Evolutionary conservation across 2,888 invertebrate species (phyloP).

Genomic region (Microchrysa polita): DNA sequence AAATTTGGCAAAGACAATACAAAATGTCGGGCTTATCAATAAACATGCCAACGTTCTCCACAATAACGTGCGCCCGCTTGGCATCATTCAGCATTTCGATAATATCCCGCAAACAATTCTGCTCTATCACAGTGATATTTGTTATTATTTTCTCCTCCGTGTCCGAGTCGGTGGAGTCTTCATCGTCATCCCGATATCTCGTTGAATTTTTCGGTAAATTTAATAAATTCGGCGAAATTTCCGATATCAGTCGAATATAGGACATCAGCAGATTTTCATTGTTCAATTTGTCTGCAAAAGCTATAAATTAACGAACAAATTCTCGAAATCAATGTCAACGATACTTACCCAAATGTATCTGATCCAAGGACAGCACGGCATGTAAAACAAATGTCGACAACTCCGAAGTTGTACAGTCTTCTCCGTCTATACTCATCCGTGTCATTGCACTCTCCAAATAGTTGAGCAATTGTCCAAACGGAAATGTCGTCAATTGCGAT

Average conservation of each 20-base stretch:
- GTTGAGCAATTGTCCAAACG: conserved; percentile 66
- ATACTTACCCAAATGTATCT: conserved; percentile 56
- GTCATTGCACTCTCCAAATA: conserved; percentile 65
- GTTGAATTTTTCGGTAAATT: conserved; percentile 60
- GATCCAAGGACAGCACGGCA: conserved; percentile 61
- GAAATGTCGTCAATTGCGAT: conserved; percentile 66
- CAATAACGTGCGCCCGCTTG: conserved; percentile 67
- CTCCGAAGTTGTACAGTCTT: conserved; percentile 16
- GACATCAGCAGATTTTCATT: conserved; percentile 48
- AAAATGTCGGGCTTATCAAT: conserved; percentile 67
- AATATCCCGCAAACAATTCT: conserved; percentile 58
- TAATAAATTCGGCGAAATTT: conserved; percentile 60
- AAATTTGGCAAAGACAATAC: conserved; percentile 78
- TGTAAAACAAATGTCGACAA: conserved; percentile 60
- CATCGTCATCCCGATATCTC: conserved; percentile 54
- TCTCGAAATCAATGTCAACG: neutral
- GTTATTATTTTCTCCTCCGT: conserved; percentile 54
- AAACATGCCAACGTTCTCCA: conserved; percentile 62
- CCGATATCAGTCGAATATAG: conserved; percentile 61
- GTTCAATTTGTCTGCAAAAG: conserved; percentile 55
- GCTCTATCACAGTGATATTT: conserved; percentile 57
- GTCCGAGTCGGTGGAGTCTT: conserved; percentile 56
- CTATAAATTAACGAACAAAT: neutral
- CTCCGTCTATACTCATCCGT: conserved; percentile 55
- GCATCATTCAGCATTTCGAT: conserved; percentile 75